A percentile compares a stretch with the other conserved stretches of the same genome.
phyloP scores from a whole-genome alignment of 2,113 vertebrate species.

The Eidolon helvum region DNA sequence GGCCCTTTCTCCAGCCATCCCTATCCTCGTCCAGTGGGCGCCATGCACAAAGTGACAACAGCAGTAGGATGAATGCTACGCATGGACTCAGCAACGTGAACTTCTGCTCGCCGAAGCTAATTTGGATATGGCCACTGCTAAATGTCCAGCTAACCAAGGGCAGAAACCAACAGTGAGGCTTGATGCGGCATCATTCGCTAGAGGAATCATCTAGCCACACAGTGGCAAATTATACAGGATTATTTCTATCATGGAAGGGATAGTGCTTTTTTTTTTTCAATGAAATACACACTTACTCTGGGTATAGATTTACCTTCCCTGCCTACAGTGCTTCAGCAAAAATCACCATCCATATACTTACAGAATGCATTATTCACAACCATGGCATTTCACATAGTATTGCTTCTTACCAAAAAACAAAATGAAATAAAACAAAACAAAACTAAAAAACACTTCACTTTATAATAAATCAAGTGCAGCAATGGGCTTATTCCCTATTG shows the following conservation, averaged over 20 bases:
- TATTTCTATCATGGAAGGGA: neutral
- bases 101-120: neutral
- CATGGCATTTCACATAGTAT: neutral
- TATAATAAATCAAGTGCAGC: neutral
- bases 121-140: neutral
- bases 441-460: neutral
- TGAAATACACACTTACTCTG: neutral
- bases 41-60: neutral
- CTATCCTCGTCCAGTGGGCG: neutral
- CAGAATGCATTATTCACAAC: neutral
- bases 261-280: neutral
- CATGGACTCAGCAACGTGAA: neutral
- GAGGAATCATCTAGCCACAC: neutral
- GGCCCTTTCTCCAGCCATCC: neutral
- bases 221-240: neutral
- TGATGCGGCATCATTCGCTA: neutral
- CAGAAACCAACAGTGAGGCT: neutral
- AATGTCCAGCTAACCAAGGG: neutral
- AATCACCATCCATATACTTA: neutral
- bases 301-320: neutral
- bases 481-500: neutral
- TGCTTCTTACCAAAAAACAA: neutral
- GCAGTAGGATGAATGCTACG: neutral
- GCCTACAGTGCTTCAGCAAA: neutral
- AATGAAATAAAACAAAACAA: no score